These are phyloP conservation scores for Zaprionus obscuricornis DNA, from an alignment of 2,888 invertebrate genomes.

Conservation along the genomic window DNA sequence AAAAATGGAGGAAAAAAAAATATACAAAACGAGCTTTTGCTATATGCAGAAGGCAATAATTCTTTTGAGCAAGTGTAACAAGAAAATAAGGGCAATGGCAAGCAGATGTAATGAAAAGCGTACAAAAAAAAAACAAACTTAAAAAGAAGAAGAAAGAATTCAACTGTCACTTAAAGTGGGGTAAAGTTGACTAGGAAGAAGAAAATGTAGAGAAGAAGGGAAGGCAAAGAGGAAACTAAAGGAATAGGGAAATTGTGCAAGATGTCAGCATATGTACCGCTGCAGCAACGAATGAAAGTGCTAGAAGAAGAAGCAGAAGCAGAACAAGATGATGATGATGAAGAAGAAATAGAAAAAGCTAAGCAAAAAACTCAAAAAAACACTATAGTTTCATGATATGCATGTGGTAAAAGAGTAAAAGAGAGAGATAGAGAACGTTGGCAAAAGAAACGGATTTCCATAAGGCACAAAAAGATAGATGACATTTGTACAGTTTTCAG, in stretches of 20 bases:
- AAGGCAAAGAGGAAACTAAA: conserved; percentile 27
- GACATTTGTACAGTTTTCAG: conserved; percentile 29
- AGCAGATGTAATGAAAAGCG: conserved; percentile 49
- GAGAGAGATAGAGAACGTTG: conserved; percentile 3
- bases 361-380: background rate
- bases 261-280: conserved; percentile 52
- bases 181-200: too few species aligned
- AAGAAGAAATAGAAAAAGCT: background rate
- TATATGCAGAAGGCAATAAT: conserved; percentile 71
- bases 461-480: conserved; percentile 53
- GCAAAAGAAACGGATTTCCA: conserved; percentile 55
- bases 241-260: conserved; percentile 4
- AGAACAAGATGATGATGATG: background rate
- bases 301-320: background rate
- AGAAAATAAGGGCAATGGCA: conserved; percentile 63
- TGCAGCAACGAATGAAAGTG: conserved; percentile 33
- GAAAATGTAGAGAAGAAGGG: conserved; percentile 13
- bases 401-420: conserved; percentile 21
- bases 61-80: conserved; percentile 68
- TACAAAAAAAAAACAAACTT: conserved; percentile 39
- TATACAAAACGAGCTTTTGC: background rate
- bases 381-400: conserved; percentile 31
- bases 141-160: background rate
- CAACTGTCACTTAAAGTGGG: conserved; percentile 29
- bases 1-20: conserved; percentile 8